phyloP scores from a whole-genome alignment of 2,113 vertebrate species.

The Sminthopsis crassicaudata region DNA sequence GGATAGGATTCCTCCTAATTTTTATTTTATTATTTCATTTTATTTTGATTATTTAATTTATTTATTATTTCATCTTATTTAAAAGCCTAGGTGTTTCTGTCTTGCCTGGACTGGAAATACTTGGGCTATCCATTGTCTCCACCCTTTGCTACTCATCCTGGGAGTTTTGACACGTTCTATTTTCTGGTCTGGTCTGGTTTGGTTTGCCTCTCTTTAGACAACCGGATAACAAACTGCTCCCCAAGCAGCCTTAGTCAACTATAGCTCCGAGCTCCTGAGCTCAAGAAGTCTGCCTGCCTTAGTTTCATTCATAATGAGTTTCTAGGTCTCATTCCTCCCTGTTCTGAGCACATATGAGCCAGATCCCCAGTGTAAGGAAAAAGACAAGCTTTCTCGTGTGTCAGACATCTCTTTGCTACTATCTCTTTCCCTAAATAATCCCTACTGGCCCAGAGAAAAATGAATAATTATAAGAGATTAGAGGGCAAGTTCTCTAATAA shows the following conservation, averaged over 20 bases:
- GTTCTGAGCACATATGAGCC: not conserved
- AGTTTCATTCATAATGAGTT: not conserved
- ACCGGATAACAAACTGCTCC: not conserved
- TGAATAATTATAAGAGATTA: not conserved
- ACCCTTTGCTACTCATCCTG: not conserved
- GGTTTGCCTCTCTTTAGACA: not conserved
- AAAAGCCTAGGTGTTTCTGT: not conserved
- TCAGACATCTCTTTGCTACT: not conserved
- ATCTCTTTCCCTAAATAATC: not conserved
- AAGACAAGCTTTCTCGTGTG: not conserved
- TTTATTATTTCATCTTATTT: not conserved
- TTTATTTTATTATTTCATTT: not conserved
- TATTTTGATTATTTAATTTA: not conserved
- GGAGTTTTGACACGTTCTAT: not conserved
- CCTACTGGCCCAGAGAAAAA: not conserved
- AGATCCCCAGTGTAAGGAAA: not conserved
- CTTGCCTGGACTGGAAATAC: not conserved
- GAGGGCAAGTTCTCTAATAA: not conserved
- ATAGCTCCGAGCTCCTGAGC: not conserved
- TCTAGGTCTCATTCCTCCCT: not conserved
- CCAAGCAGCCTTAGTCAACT: not conserved
- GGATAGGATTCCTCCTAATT: not conserved
- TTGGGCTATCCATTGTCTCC: not conserved
- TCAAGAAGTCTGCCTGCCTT: not conserved
- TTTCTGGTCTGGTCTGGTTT: not conserved